A percentile compares a stretch with the other conserved stretches of the same genome.
phyloP scores from a whole-genome alignment of 2,113 vertebrate species.

The Grus americana region DNA sequence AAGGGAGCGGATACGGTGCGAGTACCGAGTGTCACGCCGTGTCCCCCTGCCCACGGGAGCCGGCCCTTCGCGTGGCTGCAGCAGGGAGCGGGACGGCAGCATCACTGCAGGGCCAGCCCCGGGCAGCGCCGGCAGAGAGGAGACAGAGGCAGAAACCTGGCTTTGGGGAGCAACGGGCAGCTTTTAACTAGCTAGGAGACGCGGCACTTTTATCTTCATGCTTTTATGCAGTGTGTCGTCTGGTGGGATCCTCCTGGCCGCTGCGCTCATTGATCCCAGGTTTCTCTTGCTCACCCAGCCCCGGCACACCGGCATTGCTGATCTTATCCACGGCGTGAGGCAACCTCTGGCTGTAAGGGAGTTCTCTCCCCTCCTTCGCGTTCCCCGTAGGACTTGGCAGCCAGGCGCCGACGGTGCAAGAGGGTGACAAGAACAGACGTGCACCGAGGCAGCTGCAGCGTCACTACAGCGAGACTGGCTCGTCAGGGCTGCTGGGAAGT shows the following conservation, averaged over 20 bases:
- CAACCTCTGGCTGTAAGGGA: background rate
- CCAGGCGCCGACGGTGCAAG: background rate
- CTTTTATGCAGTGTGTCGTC: background rate
- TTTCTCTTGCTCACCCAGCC: background rate
- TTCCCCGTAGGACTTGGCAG: background rate
- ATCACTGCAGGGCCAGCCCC: background rate
- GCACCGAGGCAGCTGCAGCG: background rate
- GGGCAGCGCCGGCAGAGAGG: background rate
- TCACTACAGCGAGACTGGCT: background rate
- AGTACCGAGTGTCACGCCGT: accelerated
- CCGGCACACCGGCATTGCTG: accelerated
- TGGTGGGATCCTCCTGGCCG: background rate
- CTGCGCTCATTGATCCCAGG: background rate
- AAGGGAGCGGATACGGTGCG: accelerated
- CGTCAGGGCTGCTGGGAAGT: background rate
- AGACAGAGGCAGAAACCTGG: background rate
- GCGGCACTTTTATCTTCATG: background rate
- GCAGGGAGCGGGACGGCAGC: background rate
- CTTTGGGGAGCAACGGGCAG: background rate
- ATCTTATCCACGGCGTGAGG: background rate
- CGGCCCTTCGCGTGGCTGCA: accelerated
- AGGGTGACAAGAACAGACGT: constrained; percentile 50
- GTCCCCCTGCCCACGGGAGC: background rate
- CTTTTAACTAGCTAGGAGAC: accelerated
- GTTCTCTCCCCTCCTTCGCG: background rate